These are phyloP conservation scores for Mastomys coucha DNA, from an alignment of 2,113 vertebrate species.

Conservation along the genomic window DNA sequence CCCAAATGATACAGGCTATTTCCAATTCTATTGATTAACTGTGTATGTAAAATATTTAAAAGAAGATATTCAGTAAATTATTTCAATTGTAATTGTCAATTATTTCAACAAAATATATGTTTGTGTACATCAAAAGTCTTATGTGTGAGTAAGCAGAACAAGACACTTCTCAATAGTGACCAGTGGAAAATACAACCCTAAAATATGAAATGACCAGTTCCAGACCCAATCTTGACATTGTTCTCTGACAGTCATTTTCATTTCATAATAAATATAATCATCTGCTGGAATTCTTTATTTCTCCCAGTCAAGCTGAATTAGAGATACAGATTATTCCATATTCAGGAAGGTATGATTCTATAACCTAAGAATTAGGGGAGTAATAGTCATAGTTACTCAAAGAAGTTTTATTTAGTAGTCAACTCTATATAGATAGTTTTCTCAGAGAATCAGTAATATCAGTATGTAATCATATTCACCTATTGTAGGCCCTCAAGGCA, in stretches of 20 bases:
- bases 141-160: background rate
- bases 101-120: background rate
- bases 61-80: background rate
- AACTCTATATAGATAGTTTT: background rate
- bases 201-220: background rate
- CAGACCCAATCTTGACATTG: no score
- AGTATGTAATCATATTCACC: background rate
- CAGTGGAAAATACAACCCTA: background rate
- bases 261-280: background rate
- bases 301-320: background rate
- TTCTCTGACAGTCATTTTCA: background rate
- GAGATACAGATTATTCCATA: background rate
- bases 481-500: background rate
- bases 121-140: background rate
- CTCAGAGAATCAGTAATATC: background rate
- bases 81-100: background rate
- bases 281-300: background rate
- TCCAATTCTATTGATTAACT: background rate
- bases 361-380: background rate
- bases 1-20: background rate
- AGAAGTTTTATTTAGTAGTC: background rate
- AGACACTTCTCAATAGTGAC: background rate
- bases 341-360: background rate
- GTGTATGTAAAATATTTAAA: background rate
- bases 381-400: background rate